phyloP scores from a whole-genome alignment of 2,113 vertebrate genomes.

The Labeo rohita region DNA sequence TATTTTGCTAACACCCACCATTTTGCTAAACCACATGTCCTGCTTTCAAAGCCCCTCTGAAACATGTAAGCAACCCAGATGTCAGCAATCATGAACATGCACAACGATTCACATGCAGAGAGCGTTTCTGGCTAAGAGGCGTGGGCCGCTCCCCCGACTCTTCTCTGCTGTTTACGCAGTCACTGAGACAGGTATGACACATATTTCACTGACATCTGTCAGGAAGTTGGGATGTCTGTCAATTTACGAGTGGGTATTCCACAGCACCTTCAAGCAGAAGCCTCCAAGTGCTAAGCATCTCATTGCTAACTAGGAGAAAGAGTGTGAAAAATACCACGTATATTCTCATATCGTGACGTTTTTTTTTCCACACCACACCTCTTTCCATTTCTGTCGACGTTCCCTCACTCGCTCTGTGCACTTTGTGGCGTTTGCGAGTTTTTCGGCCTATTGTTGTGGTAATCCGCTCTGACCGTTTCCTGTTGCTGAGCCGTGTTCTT shows the following conservation, averaged over 20 bases:
- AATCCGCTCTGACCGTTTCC: slow-evolving; percentile 38
- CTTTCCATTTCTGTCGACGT: not conserved
- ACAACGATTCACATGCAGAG: not conserved
- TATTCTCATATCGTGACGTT: not conserved
- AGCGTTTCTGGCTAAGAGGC: not conserved
- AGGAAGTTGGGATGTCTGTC: slow-evolving; percentile 2
- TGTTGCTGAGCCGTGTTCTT: not conserved
- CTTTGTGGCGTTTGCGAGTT: not conserved
- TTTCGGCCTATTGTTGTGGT: slow-evolving; percentile 33
- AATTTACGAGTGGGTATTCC: not conserved
- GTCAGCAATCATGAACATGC: not conserved
- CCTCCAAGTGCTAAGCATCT: not conserved
- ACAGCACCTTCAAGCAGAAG: not conserved
- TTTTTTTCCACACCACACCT: not conserved
- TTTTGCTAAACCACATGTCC: not conserved
- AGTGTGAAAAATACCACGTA: not conserved
- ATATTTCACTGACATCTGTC: slow-evolving; percentile 10
- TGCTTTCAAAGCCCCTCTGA: not conserved
- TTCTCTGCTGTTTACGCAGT: not conserved
- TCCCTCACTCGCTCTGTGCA: slow-evolving; percentile 23
- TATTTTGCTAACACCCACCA: not conserved
- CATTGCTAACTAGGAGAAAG: not conserved
- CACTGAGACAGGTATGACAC: not conserved
- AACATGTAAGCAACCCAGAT: not conserved
- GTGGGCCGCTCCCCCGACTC: not conserved